Evolutionary conservation across 2,797 vertebrate genomes (phyloP).

Genomic region (Moxostoma hubbsi): DNA sequence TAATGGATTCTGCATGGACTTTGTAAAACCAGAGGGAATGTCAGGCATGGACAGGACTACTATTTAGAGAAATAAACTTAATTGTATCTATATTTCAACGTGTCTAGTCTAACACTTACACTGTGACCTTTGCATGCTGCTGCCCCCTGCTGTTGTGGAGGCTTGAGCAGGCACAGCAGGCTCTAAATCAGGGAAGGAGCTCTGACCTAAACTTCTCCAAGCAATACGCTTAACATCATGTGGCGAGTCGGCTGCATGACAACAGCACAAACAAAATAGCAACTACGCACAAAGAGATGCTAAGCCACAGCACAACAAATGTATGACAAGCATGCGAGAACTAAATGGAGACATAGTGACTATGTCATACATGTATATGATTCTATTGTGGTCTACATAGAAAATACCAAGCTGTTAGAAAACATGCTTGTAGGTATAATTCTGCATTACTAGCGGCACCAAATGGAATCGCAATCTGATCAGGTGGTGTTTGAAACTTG

Average conservation of each 20-base stretch:
- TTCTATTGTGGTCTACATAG: not conserved
- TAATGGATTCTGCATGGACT: not conserved
- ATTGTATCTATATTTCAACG: not conserved
- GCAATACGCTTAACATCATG: constrained; percentile 81
- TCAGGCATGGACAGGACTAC: not conserved
- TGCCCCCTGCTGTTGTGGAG: constrained; percentile 70
- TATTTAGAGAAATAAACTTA: not conserved
- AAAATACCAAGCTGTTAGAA: not conserved
- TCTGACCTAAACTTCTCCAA: constrained; percentile 81
- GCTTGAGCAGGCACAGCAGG: constrained; percentile 72
- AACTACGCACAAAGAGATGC: constrained; percentile 65
- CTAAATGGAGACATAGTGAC: too few relatives aligned
- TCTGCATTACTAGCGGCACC: too few relatives aligned
- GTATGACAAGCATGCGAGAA: not conserved
- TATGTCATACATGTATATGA: not conserved
- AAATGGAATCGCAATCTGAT: too few relatives aligned
- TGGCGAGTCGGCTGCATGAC: constrained; percentile 81
- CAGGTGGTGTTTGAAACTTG: too few relatives aligned
- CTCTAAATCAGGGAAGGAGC: constrained; percentile 75
- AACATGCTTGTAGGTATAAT: not conserved
- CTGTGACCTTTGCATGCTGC: constrained; percentile 63
- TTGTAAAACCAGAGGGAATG: constrained; percentile 19
- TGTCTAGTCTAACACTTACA: constrained; percentile 69
- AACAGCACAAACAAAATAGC: constrained; percentile 43
- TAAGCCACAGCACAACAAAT: constrained; percentile 42